Base-by-base conservation (phyloP, 2,888 invertebrate genomes). In the Pollenia amentaria region DNA sequence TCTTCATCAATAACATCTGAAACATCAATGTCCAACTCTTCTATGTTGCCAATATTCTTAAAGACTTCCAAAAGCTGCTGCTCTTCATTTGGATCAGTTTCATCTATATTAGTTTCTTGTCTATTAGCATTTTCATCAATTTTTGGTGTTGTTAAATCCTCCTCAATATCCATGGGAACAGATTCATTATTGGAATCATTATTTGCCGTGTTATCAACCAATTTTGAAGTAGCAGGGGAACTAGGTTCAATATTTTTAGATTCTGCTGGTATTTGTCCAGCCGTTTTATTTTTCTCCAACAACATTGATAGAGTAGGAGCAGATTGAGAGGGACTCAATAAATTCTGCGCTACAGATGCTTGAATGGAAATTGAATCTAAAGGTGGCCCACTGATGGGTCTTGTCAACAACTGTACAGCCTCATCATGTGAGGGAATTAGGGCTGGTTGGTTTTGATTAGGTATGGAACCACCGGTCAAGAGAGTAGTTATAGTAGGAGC, bases 301-400 rank as follows among this genome's bases (percentile, higher is more conserved):
- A 97, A 92, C 95, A 96, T 96, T 0, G 97, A 96, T 0, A 97
- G 93, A 0, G 97, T 97, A 0, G 97, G 96, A 0, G 97, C 96
- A 0, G 95, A 95, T 76, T 95, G 95, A 0, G 96, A 95, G 0
- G 96, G 95, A 1, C 95, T 95, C 55, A 95, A 93, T 0, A 94
- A 92, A 10, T 94, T 94, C 42, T 90, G 90, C 6, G 88, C 81
- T 0, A 87, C 77, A 12, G 57, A 73, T 7, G 88, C 40, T 55
- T 80, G 18, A 12, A 48, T 21, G 2, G 84, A n/a, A 29, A 73
- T 40, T 9, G 78, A 48, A n/a, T 85, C 88, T 0, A 86, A 83
- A 1, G 91, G 91, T 1, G 93, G 93, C 0, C 93, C 93, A 64
- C 91, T 92, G 1, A 93, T 90, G 0, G 93, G 93, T 9, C 92